These are phyloP conservation scores for Balearica regulorum DNA, from an alignment of 2,797 vertebrate genomes.

Conservation along the genomic window DNA sequence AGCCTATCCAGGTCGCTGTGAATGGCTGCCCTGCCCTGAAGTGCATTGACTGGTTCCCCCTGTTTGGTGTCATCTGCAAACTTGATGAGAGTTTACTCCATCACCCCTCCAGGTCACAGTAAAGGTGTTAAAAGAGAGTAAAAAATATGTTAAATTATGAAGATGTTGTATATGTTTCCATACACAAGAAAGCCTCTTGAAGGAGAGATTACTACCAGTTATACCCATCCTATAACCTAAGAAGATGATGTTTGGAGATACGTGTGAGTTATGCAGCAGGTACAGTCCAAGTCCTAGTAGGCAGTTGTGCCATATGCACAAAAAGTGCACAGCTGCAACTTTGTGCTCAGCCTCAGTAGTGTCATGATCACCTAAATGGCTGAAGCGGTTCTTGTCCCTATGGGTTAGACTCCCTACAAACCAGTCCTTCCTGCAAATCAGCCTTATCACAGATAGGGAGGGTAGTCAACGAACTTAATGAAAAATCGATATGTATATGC, in stretches of 20 bases:
- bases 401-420: not conserved
- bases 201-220: not conserved
- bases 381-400: not conserved
- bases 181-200: not conserved
- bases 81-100: not conserved
- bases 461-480: not conserved
- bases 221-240: not conserved
- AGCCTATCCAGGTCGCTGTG: not conserved
- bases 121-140: not conserved
- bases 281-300: not conserved
- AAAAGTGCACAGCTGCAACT: not conserved
- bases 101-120: not conserved
- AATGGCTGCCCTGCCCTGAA: not conserved
- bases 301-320: not conserved
- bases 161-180: not conserved
- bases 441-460: not conserved
- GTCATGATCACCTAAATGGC: not conserved
- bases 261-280: fast-evolving
- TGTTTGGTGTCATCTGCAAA: not conserved
- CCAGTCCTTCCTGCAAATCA: not conserved
- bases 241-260: not conserved
- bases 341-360: not conserved
- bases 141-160: not conserved
- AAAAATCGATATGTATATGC: not conserved
- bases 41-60: not conserved